Percentiles rank a stretch among this genome's conserved stretches.
Evolutionary conservation across 1,140 invertebrate genomes (phyloP).

Genomic region (Lepidurus couesii): DNA sequence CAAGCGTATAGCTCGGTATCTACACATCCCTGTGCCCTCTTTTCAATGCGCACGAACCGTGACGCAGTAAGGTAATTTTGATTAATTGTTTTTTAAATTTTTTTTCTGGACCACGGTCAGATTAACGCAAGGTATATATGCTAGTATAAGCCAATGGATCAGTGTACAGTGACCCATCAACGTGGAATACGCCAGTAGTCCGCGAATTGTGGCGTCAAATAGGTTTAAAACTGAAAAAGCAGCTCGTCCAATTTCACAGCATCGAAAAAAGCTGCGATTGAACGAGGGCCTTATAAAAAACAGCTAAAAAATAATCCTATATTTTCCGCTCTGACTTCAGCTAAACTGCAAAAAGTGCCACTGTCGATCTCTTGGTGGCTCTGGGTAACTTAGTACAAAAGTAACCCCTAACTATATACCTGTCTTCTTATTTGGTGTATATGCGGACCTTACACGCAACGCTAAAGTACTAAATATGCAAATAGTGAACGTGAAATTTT

Average conservation of each 20-base stretch:
- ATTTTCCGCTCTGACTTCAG: too few relatives aligned
- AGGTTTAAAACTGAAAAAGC: not conserved
- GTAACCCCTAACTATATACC: too few relatives aligned
- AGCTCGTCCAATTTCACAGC: not conserved
- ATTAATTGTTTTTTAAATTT: not conserved
- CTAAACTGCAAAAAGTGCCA: too few relatives aligned
- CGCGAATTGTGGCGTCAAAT: not conserved
- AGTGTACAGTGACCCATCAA: not conserved
- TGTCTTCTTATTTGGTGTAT: too few relatives aligned
- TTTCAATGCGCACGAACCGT: not conserved
- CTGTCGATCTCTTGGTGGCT: too few relatives aligned
- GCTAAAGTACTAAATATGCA: not conserved
- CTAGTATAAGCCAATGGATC: not conserved
- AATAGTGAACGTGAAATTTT: not conserved
- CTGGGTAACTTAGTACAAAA: too few relatives aligned
- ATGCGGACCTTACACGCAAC: too few relatives aligned
- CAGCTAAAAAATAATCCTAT: too few relatives aligned
- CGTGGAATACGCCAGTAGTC: not conserved
- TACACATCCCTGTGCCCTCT: not conserved
- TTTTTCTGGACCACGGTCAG: not conserved
- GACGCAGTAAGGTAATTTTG: not conserved
- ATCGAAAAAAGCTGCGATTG: not conserved
- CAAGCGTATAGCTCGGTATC: not conserved
- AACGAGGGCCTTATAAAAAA: not conserved
- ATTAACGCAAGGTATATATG: slow-evolving; percentile 10